Conservation (phyloP, 2,888 invertebrate genomes). For the Ectemnius continuus region DNA sequence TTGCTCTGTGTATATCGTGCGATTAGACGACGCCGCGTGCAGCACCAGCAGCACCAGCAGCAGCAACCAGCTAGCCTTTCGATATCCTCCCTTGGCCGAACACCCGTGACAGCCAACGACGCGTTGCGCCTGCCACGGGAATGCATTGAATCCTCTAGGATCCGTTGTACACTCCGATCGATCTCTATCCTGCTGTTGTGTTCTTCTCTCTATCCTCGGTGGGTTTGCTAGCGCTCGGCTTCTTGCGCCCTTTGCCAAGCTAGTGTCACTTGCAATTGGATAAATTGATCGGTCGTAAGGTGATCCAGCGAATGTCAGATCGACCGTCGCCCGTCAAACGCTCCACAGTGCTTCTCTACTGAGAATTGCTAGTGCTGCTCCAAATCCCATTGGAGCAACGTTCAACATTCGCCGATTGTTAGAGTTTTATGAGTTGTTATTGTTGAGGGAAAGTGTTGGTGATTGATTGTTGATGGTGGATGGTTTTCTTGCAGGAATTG, state of each 20-base stretch:
- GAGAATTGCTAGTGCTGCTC: too few relatives aligned
- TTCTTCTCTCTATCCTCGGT: background rate
- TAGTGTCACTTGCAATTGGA: background rate
- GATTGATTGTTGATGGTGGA: too few relatives aligned
- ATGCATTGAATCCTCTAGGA: too few relatives aligned
- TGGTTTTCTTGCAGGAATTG: conserved; percentile 83
- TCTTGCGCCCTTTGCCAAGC: background rate
- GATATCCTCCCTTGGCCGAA: too few relatives aligned
- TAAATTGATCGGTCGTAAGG: conserved; percentile 19
- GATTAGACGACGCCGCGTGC: conserved; percentile 39
- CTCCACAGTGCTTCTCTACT: too few relatives aligned
- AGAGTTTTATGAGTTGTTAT: too few relatives aligned
- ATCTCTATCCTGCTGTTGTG: background rate
- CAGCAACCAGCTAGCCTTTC: too few relatives aligned
- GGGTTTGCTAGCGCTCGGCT: background rate
- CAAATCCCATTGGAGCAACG: background rate
- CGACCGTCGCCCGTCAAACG: background rate
- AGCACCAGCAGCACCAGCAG: background rate
- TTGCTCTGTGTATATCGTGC: conserved; percentile 45
- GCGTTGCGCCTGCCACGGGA: too few relatives aligned
- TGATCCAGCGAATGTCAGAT: conserved; percentile 9
- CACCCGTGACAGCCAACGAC: too few relatives aligned
- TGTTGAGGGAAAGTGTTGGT: too few relatives aligned
- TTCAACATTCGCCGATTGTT: too few relatives aligned
- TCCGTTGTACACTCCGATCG: too few relatives aligned